Conservation (phyloP, 2,888 invertebrate genomes). For the Campaea margaritaria region DNA sequence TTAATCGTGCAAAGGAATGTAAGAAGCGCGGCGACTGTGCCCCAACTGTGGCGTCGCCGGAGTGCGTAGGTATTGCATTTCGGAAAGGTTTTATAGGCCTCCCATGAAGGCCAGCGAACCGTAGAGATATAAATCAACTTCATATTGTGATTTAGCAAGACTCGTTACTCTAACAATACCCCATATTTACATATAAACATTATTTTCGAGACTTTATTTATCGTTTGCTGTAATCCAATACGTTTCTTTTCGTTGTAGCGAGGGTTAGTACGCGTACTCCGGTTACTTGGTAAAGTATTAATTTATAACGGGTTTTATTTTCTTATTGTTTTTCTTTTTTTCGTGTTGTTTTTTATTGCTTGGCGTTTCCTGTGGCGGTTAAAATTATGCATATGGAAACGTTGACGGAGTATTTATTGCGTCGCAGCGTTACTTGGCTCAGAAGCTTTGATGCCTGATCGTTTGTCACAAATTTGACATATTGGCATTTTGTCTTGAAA, state of each 20-base stretch:
- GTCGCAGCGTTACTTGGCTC: slow-evolving; percentile 24
- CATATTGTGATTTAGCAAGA: slow-evolving; percentile 87
- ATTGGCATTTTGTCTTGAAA: slow-evolving; percentile 3
- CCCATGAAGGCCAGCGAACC: slow-evolving; percentile 81
- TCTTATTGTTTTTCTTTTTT: slow-evolving; percentile 46
- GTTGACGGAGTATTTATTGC: slow-evolving; percentile 34
- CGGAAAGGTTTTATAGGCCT: slow-evolving; percentile 74
- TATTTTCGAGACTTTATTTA: slow-evolving; percentile 74
- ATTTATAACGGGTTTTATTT: slow-evolving; percentile 64
- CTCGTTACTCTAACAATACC: slow-evolving; percentile 87
- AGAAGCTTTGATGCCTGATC: slow-evolving; percentile 30
- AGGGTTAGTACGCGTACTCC: slow-evolving; percentile 55
- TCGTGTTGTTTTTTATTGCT: slow-evolving; percentile 47
- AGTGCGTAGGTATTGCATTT: slow-evolving; percentile 40
- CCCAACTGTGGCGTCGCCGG: slow-evolving; percentile 12
- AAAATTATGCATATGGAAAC: slow-evolving; percentile 40
- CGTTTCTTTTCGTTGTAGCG: slow-evolving; percentile 57
- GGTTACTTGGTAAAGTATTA: slow-evolving; percentile 63
- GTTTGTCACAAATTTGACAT: slow-evolving; percentile 12
- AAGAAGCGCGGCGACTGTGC: slow-evolving; percentile 7
- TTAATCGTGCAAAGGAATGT: slow-evolving; percentile 41
- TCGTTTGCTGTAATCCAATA: slow-evolving; percentile 68
- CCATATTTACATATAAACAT: slow-evolving; percentile 85
- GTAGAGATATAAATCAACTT: slow-evolving; percentile 84
- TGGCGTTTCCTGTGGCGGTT: slow-evolving; percentile 46